phyloP scores from a whole-genome alignment of 1,140 invertebrate species.

The Achatina immaculata region DNA sequence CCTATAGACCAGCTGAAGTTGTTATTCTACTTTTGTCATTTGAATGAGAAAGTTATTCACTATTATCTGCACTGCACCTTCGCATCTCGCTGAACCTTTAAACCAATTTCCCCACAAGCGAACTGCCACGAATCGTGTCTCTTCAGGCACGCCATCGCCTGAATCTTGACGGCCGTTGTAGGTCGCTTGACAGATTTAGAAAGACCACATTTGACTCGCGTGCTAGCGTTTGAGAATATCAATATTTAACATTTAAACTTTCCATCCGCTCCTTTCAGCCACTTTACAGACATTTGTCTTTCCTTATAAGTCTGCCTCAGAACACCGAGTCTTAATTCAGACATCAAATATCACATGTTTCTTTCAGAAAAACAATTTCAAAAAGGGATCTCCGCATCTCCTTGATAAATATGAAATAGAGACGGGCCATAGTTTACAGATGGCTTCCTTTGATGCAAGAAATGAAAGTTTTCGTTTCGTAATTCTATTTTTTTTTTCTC shows the following conservation, averaged over 20 bases:
- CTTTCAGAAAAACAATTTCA: too few species aligned
- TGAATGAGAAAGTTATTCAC: too few species aligned
- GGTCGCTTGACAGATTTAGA: too few species aligned
- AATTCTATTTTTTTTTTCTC: background rate
- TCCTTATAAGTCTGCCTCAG: background rate
- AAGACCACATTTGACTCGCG: too few species aligned
- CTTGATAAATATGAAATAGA: background rate
- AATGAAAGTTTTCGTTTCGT: background rate
- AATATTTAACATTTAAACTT: constrained; percentile 11
- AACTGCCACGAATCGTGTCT: too few species aligned
- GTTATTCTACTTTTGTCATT: too few species aligned
- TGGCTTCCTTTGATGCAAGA: background rate
- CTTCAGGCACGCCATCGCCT: too few species aligned
- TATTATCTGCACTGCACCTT: too few species aligned
- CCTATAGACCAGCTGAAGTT: too few species aligned
- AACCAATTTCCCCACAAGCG: too few species aligned
- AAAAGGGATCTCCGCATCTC: background rate
- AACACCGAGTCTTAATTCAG: background rate
- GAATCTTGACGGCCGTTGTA: too few species aligned
- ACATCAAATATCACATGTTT: constrained; percentile 2
- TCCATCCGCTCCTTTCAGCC: background rate
- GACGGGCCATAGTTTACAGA: background rate
- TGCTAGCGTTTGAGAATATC: background rate
- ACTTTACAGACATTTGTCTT: background rate
- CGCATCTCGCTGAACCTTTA: too few species aligned